Evolutionary conservation across 2,113 vertebrate genomes (phyloP).

Genomic region (Cromileptes altivelis): DNA sequence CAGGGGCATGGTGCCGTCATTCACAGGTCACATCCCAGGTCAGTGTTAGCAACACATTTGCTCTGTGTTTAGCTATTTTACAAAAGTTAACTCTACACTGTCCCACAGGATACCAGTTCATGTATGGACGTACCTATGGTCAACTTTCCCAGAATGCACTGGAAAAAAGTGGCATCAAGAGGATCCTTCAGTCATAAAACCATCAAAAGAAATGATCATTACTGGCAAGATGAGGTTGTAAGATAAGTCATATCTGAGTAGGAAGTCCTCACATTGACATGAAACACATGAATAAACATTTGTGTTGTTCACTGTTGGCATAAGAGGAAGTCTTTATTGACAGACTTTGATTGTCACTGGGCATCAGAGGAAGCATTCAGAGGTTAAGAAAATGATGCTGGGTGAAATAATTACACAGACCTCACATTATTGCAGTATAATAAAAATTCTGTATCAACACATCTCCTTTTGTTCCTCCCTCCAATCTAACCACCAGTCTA

Average conservation of each 20-base stretch:
- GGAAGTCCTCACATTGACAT: constrained; percentile 9
- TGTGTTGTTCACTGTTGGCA: background rate
- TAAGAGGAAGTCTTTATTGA: constrained; percentile 69
- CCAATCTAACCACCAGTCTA: constrained; percentile 23
- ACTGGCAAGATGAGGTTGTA: background rate
- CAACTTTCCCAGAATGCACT: constrained; percentile 81
- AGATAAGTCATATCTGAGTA: background rate
- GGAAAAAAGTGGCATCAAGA: constrained; percentile 71
- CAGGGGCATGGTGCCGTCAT: constrained; percentile 82
- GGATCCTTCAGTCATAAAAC: constrained; percentile 39
- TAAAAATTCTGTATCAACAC: constrained; percentile 14
- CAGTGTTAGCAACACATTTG: background rate
- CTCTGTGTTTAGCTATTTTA: background rate
- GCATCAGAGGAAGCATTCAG: constrained; percentile 57
- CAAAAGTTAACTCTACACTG: constrained; percentile 13
- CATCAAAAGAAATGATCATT: constrained; percentile 4
- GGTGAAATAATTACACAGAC: constrained; percentile 42
- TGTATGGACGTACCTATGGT: constrained; percentile 84
- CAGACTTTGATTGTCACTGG: constrained; percentile 75
- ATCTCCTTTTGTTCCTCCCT: constrained; percentile 1
- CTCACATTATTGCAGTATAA: constrained; percentile 46
- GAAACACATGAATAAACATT: background rate
- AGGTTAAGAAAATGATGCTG: constrained; percentile 13
- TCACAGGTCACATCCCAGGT: constrained; percentile 88
- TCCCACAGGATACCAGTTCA: constrained; percentile 82